Evolutionary conservation across 2,888 invertebrate species (phyloP).

Genomic region (Cephus nigrinus): DNA sequence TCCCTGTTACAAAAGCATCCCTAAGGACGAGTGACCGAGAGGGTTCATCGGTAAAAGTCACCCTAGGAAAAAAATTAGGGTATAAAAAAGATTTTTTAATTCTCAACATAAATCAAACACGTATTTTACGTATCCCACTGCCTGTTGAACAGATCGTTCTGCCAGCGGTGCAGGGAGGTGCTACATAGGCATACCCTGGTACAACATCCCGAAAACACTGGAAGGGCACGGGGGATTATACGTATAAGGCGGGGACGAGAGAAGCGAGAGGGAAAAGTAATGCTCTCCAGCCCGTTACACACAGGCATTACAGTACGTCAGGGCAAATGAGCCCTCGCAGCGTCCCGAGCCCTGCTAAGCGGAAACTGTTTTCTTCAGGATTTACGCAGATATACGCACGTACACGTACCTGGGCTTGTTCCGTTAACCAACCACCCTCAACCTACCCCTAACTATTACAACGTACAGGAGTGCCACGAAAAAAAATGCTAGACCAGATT

Average conservation of each 20-base stretch:
- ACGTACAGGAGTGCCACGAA: constrained; percentile 18
- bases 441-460: constrained; percentile 3
- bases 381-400: constrained; percentile 18
- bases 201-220: background rate
- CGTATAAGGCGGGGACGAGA: background rate
- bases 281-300: constrained; percentile 53
- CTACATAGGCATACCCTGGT: background rate
- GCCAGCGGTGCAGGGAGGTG: background rate
- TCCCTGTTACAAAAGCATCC: background rate
- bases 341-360: constrained; percentile 27
- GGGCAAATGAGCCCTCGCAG: constrained; percentile 42
- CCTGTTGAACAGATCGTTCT: background rate
- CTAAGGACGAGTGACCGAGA: background rate
- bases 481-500: constrained; percentile 34
- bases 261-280: constrained; percentile 36
- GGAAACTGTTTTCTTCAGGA: constrained; percentile 38
- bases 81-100: background rate
- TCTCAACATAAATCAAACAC: background rate
- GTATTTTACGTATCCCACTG: background rate
- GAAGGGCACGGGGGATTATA: background rate
- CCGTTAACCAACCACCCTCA: background rate
- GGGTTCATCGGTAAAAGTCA: background rate
- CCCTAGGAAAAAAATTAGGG: background rate
- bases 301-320: constrained; percentile 56
- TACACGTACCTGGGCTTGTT: background rate